Evolutionary conservation across 2,113 vertebrate genomes (phyloP).

Genomic region (Chamaea fasciata): DNA sequence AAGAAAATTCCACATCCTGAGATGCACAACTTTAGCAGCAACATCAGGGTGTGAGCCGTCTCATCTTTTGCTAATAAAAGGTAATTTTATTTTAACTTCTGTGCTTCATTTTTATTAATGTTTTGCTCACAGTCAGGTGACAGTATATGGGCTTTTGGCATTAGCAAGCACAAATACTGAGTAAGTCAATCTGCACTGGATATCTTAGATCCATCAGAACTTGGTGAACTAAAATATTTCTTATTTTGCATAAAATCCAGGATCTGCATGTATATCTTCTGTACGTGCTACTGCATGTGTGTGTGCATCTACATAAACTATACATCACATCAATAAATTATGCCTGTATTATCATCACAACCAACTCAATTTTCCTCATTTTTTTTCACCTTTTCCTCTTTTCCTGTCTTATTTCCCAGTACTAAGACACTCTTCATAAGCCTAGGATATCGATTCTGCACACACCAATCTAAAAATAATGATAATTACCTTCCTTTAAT

Average conservation of each 20-base stretch:
- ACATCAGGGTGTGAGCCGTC: neutral
- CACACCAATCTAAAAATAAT: neutral
- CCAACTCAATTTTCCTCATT: neutral
- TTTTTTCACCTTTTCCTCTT: neutral
- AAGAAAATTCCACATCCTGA: neutral
- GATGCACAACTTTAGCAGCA: neutral
- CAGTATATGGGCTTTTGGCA: neutral
- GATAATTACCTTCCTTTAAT: neutral
- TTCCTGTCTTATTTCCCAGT: neutral
- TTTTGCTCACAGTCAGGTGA: neutral
- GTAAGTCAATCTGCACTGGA: neutral
- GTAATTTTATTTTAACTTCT: neutral
- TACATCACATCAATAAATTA: neutral
- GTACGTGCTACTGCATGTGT: neutral
- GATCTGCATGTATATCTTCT: neutral
- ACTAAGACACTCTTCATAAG: neutral
- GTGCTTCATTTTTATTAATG: neutral
- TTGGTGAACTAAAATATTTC: neutral
- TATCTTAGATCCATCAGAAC: neutral
- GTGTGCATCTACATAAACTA: neutral
- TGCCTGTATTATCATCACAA: neutral
- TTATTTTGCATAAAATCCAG: neutral
- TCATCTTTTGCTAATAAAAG: neutral
- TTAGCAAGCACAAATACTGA: neutral
- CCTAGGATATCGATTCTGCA: neutral